Base-by-base conservation (phyloP, 2,113 vertebrate genomes). In the Cygnus atratus region DNA sequence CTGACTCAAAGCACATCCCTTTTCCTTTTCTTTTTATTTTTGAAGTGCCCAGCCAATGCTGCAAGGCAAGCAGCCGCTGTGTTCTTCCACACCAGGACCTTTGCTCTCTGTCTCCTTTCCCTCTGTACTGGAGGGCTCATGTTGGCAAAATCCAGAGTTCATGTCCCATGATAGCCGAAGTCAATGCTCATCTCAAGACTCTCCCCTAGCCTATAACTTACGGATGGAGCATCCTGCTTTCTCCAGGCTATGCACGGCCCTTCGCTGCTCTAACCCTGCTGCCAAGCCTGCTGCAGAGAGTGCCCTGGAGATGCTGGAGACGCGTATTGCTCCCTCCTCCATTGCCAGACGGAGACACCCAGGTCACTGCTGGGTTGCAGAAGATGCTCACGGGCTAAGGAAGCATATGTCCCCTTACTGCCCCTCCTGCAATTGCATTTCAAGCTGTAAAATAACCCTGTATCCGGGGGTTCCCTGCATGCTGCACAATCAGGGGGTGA, bases 121-220 rank as follows among this genome's bases (percentile, higher is more conserved):
- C 20, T 46, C 22, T 12, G 75, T 5, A 50, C 29, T 0, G 0
- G 10, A 18, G 6, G 6, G n/a, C 33, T 78, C 2, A 0, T 0
- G 1, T 5, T 28, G 11, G 6, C 17, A 54, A 76, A 70, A 80
- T 17, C 15, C 52, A 62, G 37, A 33, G 29, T 26, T 88, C 17
- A 39, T 6, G 5, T 22, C n/a, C 35, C 25, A 31, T 1, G 4
- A 22, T 2, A 44, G 44, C 7, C 48, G 59, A 59, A 88, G 29
- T 3, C 59, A 68, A 4, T 0, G 1, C 9, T 81, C 14, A 29
- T 8, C 35, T 43, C 33, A 46, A 52, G 15, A 25, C 29, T 79
- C 14, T 52, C 19, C 19, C 29, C 5, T 12, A 52, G 4, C 6
- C 26, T 55, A 0, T 7, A 82, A 5, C 11, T 67, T 39, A 16